Conservation (phyloP, 2,113 vertebrate genomes). For the Rostratula benghalensis region DNA sequence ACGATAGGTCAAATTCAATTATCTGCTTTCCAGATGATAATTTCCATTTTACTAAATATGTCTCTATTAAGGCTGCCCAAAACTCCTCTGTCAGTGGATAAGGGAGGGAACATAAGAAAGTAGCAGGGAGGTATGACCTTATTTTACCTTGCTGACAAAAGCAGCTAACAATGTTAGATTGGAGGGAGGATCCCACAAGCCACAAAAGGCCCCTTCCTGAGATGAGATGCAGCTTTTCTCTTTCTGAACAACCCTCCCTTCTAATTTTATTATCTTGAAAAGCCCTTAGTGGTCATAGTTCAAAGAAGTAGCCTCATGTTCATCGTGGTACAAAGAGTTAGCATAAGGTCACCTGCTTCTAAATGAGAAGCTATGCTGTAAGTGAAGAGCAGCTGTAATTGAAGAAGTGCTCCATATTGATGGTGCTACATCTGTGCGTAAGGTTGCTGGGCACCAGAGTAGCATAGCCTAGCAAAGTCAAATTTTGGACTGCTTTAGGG, state of each 20-base stretch:
- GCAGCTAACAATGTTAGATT: neutral
- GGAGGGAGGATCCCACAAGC: neutral
- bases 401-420: neutral
- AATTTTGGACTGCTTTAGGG: neutral
- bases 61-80: neutral
- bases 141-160: constrained; percentile 3
- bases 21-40: neutral
- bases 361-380: neutral
- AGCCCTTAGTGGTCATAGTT: neutral
- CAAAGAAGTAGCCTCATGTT: neutral
- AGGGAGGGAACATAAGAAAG: neutral
- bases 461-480: neutral
- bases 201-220: neutral
- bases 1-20: neutral
- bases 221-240: neutral
- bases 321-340: neutral
- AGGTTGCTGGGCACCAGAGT: neutral
- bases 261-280: neutral
- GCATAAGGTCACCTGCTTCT: neutral
- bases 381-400: neutral
- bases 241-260: neutral
- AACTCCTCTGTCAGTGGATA: neutral
- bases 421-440: neutral
- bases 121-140: neutral
- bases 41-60: neutral